Base-by-base conservation (phyloP, 2,113 vertebrate species). In the Sebastes schlegelii region DNA sequence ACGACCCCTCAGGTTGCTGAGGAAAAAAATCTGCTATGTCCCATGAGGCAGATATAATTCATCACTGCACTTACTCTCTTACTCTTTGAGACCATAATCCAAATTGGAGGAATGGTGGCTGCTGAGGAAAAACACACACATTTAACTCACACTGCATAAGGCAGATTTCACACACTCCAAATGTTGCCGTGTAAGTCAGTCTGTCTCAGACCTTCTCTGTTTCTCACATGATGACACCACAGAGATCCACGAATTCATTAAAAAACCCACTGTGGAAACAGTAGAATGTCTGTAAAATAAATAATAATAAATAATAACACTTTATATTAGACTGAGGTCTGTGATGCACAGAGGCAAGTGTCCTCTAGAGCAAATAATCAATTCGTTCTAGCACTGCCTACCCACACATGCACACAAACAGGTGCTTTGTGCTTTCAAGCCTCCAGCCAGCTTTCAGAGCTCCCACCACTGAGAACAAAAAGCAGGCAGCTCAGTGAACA, bases 341-440 rank as follows among this genome's bases (percentile, higher is more conserved):
- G 77, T 90, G 77, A 90, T 84, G 72, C 86, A 84, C 54, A 66
- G 78, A 80, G 77, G 61, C 46, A 82, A 78, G 67, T 89, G 83
- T 75, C 65, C 82, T 73, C 43, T 70, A 71, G 77, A 88, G 79
- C 79, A 79, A 72, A 78, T 71, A 54, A 82, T 74, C 60, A 57
- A 83, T 80, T 43, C 52, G 62, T 74, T 16, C 34, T 60, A 43
- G 7, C 16, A 42, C 16, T 68, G 62, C 21, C 61, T 60, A 45
- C 78, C 74, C 88, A 86, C 84, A 65, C 77, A 77, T 17, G 12
- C 58, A 58, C 61, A 74, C 52, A 66, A 10, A 75, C 62, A 82
- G 45, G 51, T 65, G 71, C 80, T 73, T 51, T 86, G 75, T 67
- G 74, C 83, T 66, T 60, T 72, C 23, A 79, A 76, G 52, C 88